Evolutionary conservation across 2,113 vertebrate genomes (phyloP).

Genomic region (Desmodus rotundus): DNA sequence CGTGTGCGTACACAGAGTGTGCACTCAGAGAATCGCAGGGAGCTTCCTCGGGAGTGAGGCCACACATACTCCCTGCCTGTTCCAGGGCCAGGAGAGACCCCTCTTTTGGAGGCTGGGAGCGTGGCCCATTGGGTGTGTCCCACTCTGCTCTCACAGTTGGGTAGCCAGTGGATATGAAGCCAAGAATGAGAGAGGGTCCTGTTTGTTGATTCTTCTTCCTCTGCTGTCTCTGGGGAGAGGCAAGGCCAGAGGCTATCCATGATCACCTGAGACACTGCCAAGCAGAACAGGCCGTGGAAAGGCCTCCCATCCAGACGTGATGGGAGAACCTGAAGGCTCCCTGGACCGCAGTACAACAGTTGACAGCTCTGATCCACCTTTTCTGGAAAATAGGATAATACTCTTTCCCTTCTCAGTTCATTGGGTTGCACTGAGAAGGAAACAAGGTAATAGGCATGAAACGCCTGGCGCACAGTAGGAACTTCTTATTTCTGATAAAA

Average conservation of each 20-base stretch:
- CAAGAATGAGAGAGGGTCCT: not conserved
- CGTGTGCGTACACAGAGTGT: not conserved
- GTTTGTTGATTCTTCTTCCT: not conserved
- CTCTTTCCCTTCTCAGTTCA: not conserved
- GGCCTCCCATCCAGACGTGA: not conserved
- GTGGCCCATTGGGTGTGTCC: not conserved
- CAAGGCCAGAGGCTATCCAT: not conserved
- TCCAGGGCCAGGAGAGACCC: not conserved
- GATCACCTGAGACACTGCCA: not conserved
- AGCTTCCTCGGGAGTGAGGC: not conserved
- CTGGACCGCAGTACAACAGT: accelerated
- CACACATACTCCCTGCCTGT: not conserved
- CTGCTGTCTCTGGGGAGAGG: not conserved
- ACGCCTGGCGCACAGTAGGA: not conserved
- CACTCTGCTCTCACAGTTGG: not conserved
- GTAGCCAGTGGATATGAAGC: not conserved
- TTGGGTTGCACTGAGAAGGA: not conserved
- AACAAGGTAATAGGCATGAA: not conserved
- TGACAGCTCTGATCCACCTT: not conserved
- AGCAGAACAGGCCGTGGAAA: not conserved
- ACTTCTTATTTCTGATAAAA: not conserved
- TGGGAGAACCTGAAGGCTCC: not conserved
- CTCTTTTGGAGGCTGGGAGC: not conserved
- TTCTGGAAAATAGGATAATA: not conserved
- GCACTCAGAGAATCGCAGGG: not conserved